A percentile compares a stretch with the other conserved stretches of the same genome.
Evolutionary conservation across 35 echinoderm and acorn worm genomes (phyloP).

Genomic region (Patiria miniata): DNA sequence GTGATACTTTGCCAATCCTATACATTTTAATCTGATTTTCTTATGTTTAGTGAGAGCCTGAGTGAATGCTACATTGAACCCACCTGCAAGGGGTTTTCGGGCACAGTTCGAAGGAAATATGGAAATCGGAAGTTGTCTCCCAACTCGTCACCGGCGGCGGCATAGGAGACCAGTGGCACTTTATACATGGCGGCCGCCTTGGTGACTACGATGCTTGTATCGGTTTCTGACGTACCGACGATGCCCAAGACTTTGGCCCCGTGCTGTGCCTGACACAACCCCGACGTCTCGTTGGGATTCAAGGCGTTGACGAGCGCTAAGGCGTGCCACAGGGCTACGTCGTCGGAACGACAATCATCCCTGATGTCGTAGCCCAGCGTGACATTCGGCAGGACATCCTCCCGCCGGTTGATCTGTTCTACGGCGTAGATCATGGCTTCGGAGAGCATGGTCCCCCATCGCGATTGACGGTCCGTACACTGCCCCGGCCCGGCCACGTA

Average conservation of each 20-base stretch:
- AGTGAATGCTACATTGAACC: not conserved
- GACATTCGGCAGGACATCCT: conserved; percentile 47
- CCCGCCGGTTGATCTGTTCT: conserved; percentile 28
- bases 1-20: no score
- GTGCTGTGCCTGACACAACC: not conserved
- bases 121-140: conserved; percentile 36
- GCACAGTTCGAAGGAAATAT: conserved; percentile 45
- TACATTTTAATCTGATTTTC: no score
- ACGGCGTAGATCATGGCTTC: conserved; percentile 45
- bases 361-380: conserved; percentile 52
- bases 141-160: conserved; percentile 31
- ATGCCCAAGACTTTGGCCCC: conserved; percentile 16
- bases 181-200: conserved; percentile 4
- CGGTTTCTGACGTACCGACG: not conserved
- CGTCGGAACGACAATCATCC: conserved; percentile 42
- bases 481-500: not conserved
- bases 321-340: conserved; percentile 31
- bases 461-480: not conserved
- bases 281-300: conserved; percentile 1
- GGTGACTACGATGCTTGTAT: conserved; percentile 6
- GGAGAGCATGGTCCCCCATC: not conserved
- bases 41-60: no score
- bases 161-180: conserved; percentile 26
- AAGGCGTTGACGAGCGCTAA: not conserved
- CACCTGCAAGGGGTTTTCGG: conserved; percentile 28